A percentile compares a stretch with the other conserved stretches of the same genome.
Evolutionary conservation across 2,113 vertebrate genomes (phyloP).

Genomic region (Heteronetta atricapilla): DNA sequence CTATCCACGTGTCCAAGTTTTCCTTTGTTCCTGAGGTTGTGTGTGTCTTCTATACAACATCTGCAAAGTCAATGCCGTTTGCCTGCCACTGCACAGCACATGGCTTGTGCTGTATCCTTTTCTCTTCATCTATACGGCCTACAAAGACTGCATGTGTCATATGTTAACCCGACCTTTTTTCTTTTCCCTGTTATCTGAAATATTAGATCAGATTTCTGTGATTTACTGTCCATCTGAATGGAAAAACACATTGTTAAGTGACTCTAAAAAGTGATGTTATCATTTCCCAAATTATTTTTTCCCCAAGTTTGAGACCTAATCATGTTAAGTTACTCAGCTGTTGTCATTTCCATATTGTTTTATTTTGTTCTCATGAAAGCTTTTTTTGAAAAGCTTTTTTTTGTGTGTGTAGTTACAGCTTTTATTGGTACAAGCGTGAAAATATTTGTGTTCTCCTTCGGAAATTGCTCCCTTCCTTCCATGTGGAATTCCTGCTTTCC

Average conservation of each 20-base stretch:
- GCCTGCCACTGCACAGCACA: neutral
- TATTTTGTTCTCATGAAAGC: neutral
- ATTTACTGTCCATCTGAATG: neutral
- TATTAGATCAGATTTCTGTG: neutral
- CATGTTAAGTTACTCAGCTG: neutral
- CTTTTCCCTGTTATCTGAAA: neutral
- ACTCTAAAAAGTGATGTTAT: neutral
- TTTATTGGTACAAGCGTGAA: neutral
- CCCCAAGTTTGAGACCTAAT: neutral
- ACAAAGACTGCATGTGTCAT: neutral
- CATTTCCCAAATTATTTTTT: neutral
- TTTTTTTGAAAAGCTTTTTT: neutral
- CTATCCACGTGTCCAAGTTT: neutral
- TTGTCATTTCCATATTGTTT: neutral
- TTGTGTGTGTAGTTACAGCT: neutral
- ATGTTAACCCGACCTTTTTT: neutral
- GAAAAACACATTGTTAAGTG: neutral
- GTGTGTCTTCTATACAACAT: neutral
- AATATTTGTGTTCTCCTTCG: neutral
- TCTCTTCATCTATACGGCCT: neutral
- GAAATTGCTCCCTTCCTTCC: neutral
- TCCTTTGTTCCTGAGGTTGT: neutral
- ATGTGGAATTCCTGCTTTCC: neutral
- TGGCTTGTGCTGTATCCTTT: rapidly evolving
- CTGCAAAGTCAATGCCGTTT: neutral